Percentiles rank a stretch among this genome's conserved stretches.
These are phyloP conservation scores for Cryptoblepharus egeriae DNA, from an alignment of 2,797 vertebrate genomes.

Conservation along the genomic window DNA sequence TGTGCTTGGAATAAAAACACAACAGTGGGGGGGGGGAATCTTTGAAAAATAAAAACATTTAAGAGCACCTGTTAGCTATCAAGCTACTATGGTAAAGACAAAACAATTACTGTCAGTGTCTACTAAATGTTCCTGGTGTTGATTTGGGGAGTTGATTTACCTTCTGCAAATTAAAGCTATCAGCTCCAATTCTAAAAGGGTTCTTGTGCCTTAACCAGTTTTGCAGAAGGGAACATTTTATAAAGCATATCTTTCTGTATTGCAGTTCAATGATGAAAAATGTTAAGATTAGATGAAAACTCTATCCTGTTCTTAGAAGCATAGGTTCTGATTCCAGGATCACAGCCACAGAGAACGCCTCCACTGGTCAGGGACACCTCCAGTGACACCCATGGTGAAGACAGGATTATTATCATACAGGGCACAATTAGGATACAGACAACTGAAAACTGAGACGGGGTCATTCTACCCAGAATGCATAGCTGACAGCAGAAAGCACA, in stretches of 20 bases:
- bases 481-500: constrained; percentile 27
- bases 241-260: neutral
- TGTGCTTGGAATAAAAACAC: too few relatives aligned
- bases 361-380: neutral
- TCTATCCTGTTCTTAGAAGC: neutral
- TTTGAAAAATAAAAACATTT: too few relatives aligned
- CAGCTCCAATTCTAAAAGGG: neutral
- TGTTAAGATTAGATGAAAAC: neutral
- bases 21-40: too few relatives aligned
- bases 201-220: neutral
- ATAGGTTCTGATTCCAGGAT: neutral
- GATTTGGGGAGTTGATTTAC: neutral
- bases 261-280: neutral
- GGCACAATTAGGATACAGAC: neutral
- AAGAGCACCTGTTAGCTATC: too few relatives aligned
- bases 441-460: too few relatives aligned
- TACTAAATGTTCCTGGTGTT: neutral
- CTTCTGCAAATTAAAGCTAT: neutral
- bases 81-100: neutral
- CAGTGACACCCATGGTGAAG: neutral
- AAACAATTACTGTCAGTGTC: neutral
- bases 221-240: neutral
- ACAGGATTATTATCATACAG: neutral
- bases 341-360: neutral
- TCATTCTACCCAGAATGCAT: constrained; percentile 4